A percentile compares a stretch with the other conserved stretches of the same genome.
These are phyloP conservation scores for Chelon labrosus DNA, from an alignment of 2,797 vertebrate species.

Conservation along the genomic window DNA sequence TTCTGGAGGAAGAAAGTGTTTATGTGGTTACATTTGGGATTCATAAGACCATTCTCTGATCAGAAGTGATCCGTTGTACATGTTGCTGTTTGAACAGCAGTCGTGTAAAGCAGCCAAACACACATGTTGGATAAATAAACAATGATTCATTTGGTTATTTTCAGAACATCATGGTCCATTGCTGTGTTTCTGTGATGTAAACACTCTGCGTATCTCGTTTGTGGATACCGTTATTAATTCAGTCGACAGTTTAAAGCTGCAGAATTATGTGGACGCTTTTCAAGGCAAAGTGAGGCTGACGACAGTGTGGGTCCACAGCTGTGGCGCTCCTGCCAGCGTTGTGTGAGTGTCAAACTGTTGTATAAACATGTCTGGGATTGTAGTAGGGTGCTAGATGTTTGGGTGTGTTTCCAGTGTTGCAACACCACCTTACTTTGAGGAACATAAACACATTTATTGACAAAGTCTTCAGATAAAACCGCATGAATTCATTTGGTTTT, in stretches of 20 bases:
- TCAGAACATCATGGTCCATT: slow-evolving; percentile 35
- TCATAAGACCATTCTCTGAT: slow-evolving; percentile 38
- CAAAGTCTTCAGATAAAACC: not conserved
- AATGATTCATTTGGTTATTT: slow-evolving; percentile 43
- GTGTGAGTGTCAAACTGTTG: slow-evolving; percentile 59
- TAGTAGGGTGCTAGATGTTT: slow-evolving; percentile 44
- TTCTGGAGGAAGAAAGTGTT: slow-evolving; percentile 50
- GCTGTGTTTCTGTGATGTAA: slow-evolving; percentile 40
- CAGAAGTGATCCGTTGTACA: slow-evolving; percentile 21
- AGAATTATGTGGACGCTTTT: slow-evolving; percentile 30
- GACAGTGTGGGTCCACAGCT: slow-evolving; percentile 36
- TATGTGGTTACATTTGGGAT: slow-evolving; percentile 50
- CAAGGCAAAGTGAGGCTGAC: slow-evolving; percentile 32
- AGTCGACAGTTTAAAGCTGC: slow-evolving; percentile 30
- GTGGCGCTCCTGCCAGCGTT: slow-evolving; percentile 32
- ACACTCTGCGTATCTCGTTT: slow-evolving; percentile 59
- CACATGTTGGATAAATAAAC: slow-evolving; percentile 56
- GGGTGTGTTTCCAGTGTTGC: slow-evolving; percentile 16
- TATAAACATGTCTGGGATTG: slow-evolving; percentile 58
- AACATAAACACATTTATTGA: not conserved
- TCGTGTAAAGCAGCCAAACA: slow-evolving; percentile 47
- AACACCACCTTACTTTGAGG: not conserved
- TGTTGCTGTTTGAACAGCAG: slow-evolving; percentile 23
- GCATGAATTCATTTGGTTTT: not conserved
- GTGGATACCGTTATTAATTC: slow-evolving; percentile 52